Percentiles rank a stretch among this genome's conserved stretches.
phyloP scores from a whole-genome alignment of 2,888 invertebrate genomes.

The Andricus quercusramuli region DNA sequence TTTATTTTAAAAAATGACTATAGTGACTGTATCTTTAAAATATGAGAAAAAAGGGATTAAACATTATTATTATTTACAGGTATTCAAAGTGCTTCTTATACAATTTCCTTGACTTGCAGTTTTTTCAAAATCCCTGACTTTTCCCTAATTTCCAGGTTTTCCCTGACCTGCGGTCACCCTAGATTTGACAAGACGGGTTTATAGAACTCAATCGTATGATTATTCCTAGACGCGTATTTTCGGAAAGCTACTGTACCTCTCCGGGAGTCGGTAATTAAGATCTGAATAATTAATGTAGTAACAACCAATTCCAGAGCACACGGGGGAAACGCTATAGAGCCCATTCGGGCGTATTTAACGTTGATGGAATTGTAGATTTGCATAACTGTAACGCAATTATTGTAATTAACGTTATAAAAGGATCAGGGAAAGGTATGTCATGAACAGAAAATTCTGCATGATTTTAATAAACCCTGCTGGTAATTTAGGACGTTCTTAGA shows the following conservation, averaged over 20 bases:
- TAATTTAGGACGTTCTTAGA: too few relatives aligned
- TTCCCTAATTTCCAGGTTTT: too few relatives aligned
- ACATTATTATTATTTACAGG: too few relatives aligned
- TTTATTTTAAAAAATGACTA: too few relatives aligned
- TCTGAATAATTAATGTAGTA: conserved; percentile 33
- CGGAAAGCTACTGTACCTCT: conserved; percentile 14
- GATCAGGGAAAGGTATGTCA: not conserved
- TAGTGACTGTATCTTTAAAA: too few relatives aligned
- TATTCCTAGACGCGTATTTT: conserved; percentile 11
- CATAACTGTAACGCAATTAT: conserved; percentile 30
- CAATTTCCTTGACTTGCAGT: too few relatives aligned
- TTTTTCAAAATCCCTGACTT: too few relatives aligned
- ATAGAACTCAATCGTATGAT: not conserved
- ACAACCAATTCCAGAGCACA: conserved; percentile 29
- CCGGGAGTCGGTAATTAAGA: conserved; percentile 22
- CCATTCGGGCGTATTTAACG: conserved; percentile 11
- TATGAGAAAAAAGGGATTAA: too few relatives aligned
- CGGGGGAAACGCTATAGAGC: conserved; percentile 25
- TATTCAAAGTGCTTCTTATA: too few relatives aligned
- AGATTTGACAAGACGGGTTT: not conserved
- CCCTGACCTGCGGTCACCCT: too few relatives aligned
- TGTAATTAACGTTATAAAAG: not conserved
- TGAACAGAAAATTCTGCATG: not conserved
- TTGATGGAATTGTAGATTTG: conserved; percentile 17
- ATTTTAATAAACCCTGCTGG: not conserved